Evolutionary conservation across 2,888 invertebrate species (phyloP).

Genomic region (Aricia artaxerxes): DNA sequence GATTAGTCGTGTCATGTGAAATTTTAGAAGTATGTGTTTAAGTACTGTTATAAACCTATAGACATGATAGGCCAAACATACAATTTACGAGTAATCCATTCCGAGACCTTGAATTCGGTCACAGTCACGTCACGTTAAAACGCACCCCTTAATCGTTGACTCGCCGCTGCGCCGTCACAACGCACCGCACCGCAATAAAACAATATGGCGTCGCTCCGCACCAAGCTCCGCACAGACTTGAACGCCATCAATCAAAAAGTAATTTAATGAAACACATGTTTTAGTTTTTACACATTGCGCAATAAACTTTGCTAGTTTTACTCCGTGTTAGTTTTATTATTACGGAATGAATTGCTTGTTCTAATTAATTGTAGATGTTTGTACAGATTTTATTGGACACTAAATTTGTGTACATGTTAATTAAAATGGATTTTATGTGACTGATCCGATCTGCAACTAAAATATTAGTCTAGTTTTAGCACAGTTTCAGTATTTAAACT

Average conservation of each 20-base stretch:
- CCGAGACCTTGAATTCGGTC: too few relatives aligned
- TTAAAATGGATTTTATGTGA: conserved; percentile 20
- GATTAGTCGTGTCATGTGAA: too few relatives aligned
- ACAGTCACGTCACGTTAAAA: too few relatives aligned
- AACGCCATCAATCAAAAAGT: not conserved
- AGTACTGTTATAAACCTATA: too few relatives aligned
- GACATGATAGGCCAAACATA: too few relatives aligned
- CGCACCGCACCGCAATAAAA: not conserved
- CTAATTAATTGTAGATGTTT: conserved; percentile 14
- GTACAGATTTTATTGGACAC: conserved; percentile 25
- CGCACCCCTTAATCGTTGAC: not conserved
- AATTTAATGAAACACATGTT: not conserved
- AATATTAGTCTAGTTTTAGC: not conserved
- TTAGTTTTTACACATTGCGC: not conserved
- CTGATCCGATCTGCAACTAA: not conserved
- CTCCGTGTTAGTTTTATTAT: not conserved
- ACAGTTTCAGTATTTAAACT: not conserved
- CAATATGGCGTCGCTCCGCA: not conserved
- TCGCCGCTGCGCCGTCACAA: not conserved
- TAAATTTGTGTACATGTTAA: conserved; percentile 24
- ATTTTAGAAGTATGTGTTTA: too few relatives aligned
- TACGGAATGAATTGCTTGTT: not conserved
- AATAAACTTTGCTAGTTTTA: not conserved
- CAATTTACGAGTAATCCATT: too few relatives aligned
- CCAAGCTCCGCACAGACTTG: too few relatives aligned